Conservation (phyloP, 2,888 invertebrate genomes). For the Zygothrica quintamaculata region DNA sequence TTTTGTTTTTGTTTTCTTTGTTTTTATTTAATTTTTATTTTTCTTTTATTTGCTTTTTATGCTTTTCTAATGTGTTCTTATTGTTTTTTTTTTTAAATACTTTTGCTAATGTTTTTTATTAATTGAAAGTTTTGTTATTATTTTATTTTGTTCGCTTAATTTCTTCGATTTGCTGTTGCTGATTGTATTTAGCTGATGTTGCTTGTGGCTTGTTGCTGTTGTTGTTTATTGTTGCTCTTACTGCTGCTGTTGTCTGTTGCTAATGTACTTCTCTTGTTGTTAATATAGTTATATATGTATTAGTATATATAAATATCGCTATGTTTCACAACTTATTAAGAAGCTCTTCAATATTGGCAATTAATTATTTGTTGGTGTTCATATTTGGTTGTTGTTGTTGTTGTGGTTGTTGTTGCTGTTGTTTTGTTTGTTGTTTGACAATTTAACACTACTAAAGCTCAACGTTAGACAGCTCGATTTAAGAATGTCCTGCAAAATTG, state of each 20-base stretch:
- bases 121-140: slow-evolving; percentile 18
- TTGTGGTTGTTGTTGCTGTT: slow-evolving; percentile 20
- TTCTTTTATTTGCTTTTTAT: neutral
- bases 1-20: too few species aligned
- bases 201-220: slow-evolving; percentile 23
- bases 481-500: slow-evolving; percentile 55
- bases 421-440: slow-evolving; percentile 2
- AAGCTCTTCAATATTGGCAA: slow-evolving; percentile 78
- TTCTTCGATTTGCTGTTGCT: slow-evolving; percentile 9
- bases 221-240: slow-evolving; percentile 8
- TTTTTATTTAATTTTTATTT: slow-evolving; percentile 7
- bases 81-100: slow-evolving; percentile 9
- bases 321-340: slow-evolving; percentile 80
- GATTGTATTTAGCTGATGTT: slow-evolving; percentile 7
- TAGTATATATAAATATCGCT: slow-evolving; percentile 23
- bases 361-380: slow-evolving; percentile 52
- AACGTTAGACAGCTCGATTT: slow-evolving; percentile 69
- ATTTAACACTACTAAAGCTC: slow-evolving; percentile 81
- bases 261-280: slow-evolving; percentile 25
- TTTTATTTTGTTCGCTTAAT: slow-evolving; percentile 13
- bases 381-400: slow-evolving; percentile 3
- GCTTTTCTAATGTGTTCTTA: slow-evolving; percentile 12
- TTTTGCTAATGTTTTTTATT: slow-evolving; percentile 11
- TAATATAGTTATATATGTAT: slow-evolving; percentile 42
- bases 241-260: slow-evolving; percentile 11